Evolutionary conservation across 2,888 invertebrate genomes (phyloP).

Genomic region (Coelinius sp.): DNA sequence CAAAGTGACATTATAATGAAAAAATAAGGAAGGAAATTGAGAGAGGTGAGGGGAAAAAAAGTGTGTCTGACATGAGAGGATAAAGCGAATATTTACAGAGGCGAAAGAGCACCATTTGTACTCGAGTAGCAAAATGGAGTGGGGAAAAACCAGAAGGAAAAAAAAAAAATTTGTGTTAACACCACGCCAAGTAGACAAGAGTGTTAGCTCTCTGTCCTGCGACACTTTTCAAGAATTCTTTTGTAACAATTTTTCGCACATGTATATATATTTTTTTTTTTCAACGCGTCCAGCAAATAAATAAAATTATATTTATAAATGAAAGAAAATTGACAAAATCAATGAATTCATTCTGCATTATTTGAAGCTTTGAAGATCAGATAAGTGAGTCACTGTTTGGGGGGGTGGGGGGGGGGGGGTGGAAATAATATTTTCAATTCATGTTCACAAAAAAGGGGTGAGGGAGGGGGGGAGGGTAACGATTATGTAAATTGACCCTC

Average conservation of each 20-base stretch:
- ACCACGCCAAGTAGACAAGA: conserved; percentile 20
- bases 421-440: neutral
- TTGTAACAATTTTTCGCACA: neutral
- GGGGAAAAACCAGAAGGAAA: neutral
- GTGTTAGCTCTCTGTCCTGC: conserved; percentile 10
- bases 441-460: neutral
- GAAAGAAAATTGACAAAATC: neutral
- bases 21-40: neutral
- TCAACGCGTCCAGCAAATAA: conserved; percentile 24
- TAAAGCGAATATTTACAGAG: conserved; percentile 34
- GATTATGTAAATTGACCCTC: conserved; percentile 28
- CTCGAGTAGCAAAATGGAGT: neutral
- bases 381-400: conserved; percentile 31
- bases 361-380: conserved; percentile 27
- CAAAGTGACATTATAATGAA: neutral
- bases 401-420: conserved; percentile 17
- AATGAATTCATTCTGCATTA: conserved; percentile 11
- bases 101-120: neutral
- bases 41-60: conserved; percentile 12
- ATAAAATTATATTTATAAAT: neutral
- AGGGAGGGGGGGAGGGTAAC: neutral
- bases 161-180: conserved; percentile 16
- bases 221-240: neutral
- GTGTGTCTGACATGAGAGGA: neutral
- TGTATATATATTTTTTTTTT: neutral